Percentiles rank a stretch among this genome's conserved stretches.
These are phyloP conservation scores for Phrynocephalus guinanensis DNA, from an alignment of 2,797 vertebrate genomes.

Conservation along the genomic window DNA sequence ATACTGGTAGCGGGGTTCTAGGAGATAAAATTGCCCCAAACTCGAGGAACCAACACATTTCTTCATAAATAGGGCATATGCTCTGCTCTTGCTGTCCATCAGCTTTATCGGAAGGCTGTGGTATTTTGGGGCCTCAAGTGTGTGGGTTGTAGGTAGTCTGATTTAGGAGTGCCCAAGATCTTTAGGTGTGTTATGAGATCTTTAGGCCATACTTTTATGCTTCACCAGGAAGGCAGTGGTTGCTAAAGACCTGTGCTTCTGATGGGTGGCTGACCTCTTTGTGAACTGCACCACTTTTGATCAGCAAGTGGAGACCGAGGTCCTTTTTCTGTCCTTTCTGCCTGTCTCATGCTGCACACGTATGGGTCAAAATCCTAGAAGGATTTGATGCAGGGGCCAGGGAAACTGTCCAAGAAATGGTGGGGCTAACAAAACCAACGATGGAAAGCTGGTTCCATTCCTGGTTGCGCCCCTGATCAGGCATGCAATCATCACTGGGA, in stretches of 20 bases:
- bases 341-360: too few relatives aligned
- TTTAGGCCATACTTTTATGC: not conserved
- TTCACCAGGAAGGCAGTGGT: not conserved
- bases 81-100: not conserved
- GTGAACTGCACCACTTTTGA: not conserved
- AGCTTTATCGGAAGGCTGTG: not conserved
- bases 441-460: too few relatives aligned
- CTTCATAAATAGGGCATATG: not conserved
- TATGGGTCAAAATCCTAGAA: too few relatives aligned
- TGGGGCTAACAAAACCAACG: too few relatives aligned
- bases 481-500: too few relatives aligned
- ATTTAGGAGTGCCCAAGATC: not conserved
- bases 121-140: not conserved
- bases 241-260: not conserved
- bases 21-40: too few relatives aligned
- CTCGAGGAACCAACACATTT: not conserved
- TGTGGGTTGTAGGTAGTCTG: not conserved
- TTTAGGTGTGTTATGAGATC: not conserved
- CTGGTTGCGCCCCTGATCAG: too few relatives aligned
- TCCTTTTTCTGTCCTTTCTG: too few relatives aligned
- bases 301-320: not conserved
- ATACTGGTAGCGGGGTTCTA: too few relatives aligned
- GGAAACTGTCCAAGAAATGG: not conserved
- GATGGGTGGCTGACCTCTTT: not conserved
- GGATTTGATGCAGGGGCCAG: too few relatives aligned